Base-by-base conservation (phyloP, 2,888 invertebrate genomes). In the Leucophenga montana region DNA sequence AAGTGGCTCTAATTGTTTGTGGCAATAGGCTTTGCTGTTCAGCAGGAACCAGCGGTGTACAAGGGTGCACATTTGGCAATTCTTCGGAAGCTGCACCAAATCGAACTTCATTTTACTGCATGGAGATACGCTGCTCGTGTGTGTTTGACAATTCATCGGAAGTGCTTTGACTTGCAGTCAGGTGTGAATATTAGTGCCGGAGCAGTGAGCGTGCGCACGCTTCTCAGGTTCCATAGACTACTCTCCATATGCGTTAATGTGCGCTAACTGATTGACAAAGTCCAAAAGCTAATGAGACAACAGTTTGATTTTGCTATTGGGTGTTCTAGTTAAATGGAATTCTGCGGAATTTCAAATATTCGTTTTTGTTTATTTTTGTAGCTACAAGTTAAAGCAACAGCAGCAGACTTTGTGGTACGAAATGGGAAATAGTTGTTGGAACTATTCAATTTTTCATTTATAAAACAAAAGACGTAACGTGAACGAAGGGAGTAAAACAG, bases 111-210 rank as follows among this genome's bases (percentile, higher is more conserved):
- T 33, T 33, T 33, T 8, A 8, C 33, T 39, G 39, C 11, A 27
- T 27, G 27, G 39, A 39, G 39, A 5, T 39, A 39, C 39, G 39
- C 8, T 39, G 8, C 39, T 39, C 11, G 66, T 74, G 68, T 78
- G 70, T 75, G 72, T 68, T 66, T 78, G 77, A 71, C 72, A 77
- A 75, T 78, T 78, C 78, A 72, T 65, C 68, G 75, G 75, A 78
- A 78, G 75, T 75, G 61, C 62, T 27, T 73, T 64, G 62, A 44
- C 18, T 61, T 33, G 14, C 71, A 69, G 61, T 74, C 48, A 73
- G 70, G 76, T 77, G 78, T 75, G 72, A 77, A 65, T 67, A 73
- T 75, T 77, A 71, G 71, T 73, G 72, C 73, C 71, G 73, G 39
- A 48, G 46, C 54, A 66, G 20, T 13, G 50, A 3, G 50, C 16